Conservation (phyloP, 1,140 invertebrate genomes). For the Pararge aegeria region DNA sequence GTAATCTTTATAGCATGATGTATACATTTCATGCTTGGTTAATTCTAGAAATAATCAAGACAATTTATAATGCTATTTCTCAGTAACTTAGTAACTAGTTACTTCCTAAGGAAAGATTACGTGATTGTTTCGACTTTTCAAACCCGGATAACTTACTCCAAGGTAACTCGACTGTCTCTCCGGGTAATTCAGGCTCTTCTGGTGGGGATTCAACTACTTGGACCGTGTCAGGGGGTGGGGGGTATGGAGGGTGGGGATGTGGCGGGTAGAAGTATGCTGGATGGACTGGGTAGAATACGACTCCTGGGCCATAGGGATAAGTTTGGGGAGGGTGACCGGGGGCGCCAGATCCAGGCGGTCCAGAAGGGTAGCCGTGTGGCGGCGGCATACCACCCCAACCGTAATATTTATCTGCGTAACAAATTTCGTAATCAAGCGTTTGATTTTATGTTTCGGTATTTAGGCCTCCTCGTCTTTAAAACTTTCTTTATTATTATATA, state of each 20-base stretch:
- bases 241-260: conserved; percentile 29
- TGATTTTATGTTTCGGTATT: not conserved
- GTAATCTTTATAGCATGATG: not conserved
- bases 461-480: no score
- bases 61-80: not conserved
- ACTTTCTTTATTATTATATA: no score
- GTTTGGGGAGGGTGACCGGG: conserved; percentile 40
- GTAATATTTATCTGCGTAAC: conserved; percentile 62
- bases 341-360: conserved; percentile 34
- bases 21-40: not conserved
- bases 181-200: conserved; percentile 58
- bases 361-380: conserved; percentile 47
- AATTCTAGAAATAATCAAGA: not conserved
- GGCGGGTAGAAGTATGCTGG: conserved; percentile 67
- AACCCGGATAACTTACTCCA: conserved; percentile 63
- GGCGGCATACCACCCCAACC: conserved; percentile 54
- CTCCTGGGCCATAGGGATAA: conserved; percentile 44
- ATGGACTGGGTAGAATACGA: conserved; percentile 60
- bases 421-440: not conserved
- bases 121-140: conserved; percentile 10
- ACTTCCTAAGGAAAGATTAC: conserved; percentile 7
- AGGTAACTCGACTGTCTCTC: conserved; percentile 69
- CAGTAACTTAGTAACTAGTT: not conserved
- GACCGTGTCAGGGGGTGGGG: conserved; percentile 22
- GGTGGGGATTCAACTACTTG: conserved; percentile 45